A percentile compares a stretch with the other conserved stretches of the same genome.
Evolutionary conservation across 2,888 invertebrate genomes (phyloP).

Genomic region (Polydrusus pterygomalis): DNA sequence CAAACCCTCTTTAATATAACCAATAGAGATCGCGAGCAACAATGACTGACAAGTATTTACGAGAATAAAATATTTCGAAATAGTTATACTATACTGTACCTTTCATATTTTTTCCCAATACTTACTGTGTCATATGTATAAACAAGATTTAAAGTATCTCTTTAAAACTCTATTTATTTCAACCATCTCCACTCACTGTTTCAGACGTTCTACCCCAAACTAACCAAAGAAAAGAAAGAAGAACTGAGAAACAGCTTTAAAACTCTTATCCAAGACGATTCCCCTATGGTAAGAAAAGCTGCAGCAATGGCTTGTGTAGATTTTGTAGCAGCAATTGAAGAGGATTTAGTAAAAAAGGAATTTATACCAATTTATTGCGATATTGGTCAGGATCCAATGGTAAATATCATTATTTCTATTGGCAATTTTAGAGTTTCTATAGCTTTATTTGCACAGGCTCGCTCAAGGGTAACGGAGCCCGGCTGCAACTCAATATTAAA

Average conservation of each 20-base stretch:
- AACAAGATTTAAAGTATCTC: too few relatives aligned
- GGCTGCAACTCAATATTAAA: background rate
- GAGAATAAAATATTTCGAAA: too few relatives aligned
- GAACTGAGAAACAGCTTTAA: slow-evolving; percentile 64
- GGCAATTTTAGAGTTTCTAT: too few relatives aligned
- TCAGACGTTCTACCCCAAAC: slow-evolving; percentile 66
- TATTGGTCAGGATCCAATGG: slow-evolving; percentile 66
- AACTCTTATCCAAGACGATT: slow-evolving; percentile 65
- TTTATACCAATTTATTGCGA: slow-evolving; percentile 66
- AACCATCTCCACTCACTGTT: slow-evolving; percentile 31
- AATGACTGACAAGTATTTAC: too few relatives aligned
- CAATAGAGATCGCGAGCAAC: too few relatives aligned
- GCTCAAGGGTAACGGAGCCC: too few relatives aligned
- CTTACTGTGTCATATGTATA: too few relatives aligned
- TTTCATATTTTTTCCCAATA: too few relatives aligned
- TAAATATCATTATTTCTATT: slow-evolving; percentile 48
- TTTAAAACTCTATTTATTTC: too few relatives aligned
- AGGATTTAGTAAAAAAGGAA: slow-evolving; percentile 64
- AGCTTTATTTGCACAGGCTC: too few relatives aligned
- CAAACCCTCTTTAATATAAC: too few relatives aligned
- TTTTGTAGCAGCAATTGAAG: slow-evolving; percentile 63
- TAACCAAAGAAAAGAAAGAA: slow-evolving; percentile 62
- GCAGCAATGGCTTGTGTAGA: slow-evolving; percentile 63
- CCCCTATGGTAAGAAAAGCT: slow-evolving; percentile 65
- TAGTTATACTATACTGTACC: too few relatives aligned